Conservation (phyloP, 2,113 vertebrate species). For the Meles meles region DNA sequence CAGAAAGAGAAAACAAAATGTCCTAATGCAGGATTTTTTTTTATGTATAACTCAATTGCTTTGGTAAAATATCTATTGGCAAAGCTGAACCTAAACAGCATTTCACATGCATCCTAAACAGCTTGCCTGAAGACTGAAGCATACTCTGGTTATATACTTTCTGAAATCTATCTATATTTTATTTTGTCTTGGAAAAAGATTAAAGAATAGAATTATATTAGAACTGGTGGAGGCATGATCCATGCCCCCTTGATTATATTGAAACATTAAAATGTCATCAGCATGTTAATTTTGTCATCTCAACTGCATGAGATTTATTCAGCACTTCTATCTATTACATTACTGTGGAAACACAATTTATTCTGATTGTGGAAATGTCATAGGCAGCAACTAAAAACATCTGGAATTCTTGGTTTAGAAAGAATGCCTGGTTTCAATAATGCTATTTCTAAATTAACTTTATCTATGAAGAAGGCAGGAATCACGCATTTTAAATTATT, state of each 20-base stretch:
- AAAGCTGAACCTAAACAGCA: constrained; percentile 59
- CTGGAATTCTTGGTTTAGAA: constrained; percentile 82
- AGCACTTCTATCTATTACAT: constrained; percentile 86
- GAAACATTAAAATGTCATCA: constrained; percentile 89
- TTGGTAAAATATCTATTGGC: constrained; percentile 67
- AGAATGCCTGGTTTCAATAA: constrained; percentile 79
- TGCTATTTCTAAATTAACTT: constrained; percentile 82
- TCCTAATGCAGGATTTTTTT: constrained; percentile 8
- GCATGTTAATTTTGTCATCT: constrained; percentile 88
- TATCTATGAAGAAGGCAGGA: constrained; percentile 73
- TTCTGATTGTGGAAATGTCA: constrained; percentile 86
- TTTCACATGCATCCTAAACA: constrained; percentile 24
- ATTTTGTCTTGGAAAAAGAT: constrained; percentile 80
- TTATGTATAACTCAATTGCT: constrained; percentile 51
- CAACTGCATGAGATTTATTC: constrained; percentile 85
- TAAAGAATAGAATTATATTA: constrained; percentile 82
- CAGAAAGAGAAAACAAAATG: constrained; percentile 32
- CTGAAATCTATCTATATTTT: constrained; percentile 69
- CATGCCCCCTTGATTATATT: constrained; percentile 85
- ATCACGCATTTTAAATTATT: constrained; percentile 72
- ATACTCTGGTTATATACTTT: constrained; percentile 64
- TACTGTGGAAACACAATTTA: constrained; percentile 85
- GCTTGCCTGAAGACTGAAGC: constrained; percentile 66
- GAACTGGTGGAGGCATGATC: constrained; percentile 84
- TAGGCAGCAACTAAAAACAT: constrained; percentile 83